A percentile compares a stretch with the other conserved stretches of the same genome.
Evolutionary conservation across 2,888 invertebrate genomes (phyloP).

Genomic region (Volucella bombylans): DNA sequence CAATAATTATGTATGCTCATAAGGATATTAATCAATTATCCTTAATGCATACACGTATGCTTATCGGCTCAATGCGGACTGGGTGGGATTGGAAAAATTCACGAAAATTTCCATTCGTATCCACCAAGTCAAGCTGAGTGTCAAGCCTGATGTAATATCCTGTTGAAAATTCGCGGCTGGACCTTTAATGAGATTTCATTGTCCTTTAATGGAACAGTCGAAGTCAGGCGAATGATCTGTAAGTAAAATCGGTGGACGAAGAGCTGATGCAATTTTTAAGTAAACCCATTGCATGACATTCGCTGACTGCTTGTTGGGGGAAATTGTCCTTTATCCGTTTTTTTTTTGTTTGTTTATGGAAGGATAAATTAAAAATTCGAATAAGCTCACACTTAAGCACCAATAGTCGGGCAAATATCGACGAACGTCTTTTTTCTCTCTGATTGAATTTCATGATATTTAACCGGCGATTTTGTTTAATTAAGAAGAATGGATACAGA

Average conservation of each 20-base stretch:
- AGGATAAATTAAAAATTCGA: too few relatives aligned
- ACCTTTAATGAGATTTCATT: conserved; percentile 57
- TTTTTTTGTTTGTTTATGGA: too few relatives aligned
- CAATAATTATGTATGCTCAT: conserved; percentile 51
- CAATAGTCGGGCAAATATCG: too few relatives aligned
- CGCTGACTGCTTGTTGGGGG: too few relatives aligned
- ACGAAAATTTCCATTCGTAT: conserved; percentile 6
- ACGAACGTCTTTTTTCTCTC: too few relatives aligned
- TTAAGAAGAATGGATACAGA: too few relatives aligned
- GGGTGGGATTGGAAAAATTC: conserved; percentile 29
- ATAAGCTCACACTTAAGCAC: too few relatives aligned
- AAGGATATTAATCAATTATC: conserved; percentile 70
- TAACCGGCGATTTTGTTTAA: too few relatives aligned
- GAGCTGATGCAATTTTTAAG: conserved; percentile 45
- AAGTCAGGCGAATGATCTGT: too few relatives aligned
- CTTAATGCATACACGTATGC: conserved; percentile 60
- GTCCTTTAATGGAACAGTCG: conserved; percentile 49
- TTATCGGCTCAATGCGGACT: conserved; percentile 9
- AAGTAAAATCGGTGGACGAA: conserved; percentile 18
- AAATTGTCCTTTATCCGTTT: too few relatives aligned
- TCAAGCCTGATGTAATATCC: conserved; percentile 35
- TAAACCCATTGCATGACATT: conserved; percentile 17
- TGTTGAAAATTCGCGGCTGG: conserved; percentile 13
- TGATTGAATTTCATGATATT: too few relatives aligned
- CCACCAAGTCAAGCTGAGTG: conserved; percentile 13